phyloP scores from a whole-genome alignment of 1,140 invertebrate species.

The Drosophila nannoptera region DNA sequence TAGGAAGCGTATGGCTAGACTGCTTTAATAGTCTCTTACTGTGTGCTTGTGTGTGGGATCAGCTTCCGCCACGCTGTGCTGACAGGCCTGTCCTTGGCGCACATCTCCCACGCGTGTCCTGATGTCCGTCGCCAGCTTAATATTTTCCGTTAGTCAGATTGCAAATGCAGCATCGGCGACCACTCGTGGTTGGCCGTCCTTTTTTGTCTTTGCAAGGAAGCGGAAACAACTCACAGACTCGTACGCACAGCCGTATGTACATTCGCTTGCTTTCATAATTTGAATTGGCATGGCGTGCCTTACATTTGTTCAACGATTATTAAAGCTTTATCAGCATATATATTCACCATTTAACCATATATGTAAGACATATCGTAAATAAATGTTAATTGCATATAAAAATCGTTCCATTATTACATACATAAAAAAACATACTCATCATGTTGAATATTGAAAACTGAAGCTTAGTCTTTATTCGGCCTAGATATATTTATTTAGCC shows the following conservation, averaged over 20 bases:
- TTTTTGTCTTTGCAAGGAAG: slow-evolving; percentile 38
- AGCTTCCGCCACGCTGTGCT: slow-evolving; percentile 49
- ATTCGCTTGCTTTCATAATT: slow-evolving; percentile 18
- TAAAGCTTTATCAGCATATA: not conserved
- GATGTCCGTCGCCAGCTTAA: slow-evolving; percentile 36
- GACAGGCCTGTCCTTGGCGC: slow-evolving; percentile 22
- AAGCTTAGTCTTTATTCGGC: too few relatives aligned
- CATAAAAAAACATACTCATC: too few relatives aligned
- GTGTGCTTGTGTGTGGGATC: slow-evolving; percentile 2
- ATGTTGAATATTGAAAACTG: too few relatives aligned
- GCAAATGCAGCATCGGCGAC: slow-evolving; percentile 30
- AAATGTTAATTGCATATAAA: not conserved
- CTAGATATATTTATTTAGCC: too few relatives aligned
- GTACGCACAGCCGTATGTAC: not conserved
- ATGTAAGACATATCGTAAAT: too few relatives aligned
- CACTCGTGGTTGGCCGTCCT: slow-evolving; percentile 27
- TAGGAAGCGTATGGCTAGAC: slow-evolving; percentile 24
- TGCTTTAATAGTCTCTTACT: slow-evolving; percentile 29
- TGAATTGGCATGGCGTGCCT: slow-evolving; percentile 17
- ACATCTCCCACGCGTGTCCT: slow-evolving; percentile 22
- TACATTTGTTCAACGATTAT: not conserved
- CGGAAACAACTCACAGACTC: slow-evolving; percentile 55
- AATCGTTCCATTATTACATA: too few relatives aligned
- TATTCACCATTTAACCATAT: too few relatives aligned
- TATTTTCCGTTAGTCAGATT: slow-evolving; percentile 60